A percentile compares a stretch with the other conserved stretches of the same genome.
phyloP scores from a whole-genome alignment of 2,797 vertebrate species.

The Paedocypris micromegethes region DNA sequence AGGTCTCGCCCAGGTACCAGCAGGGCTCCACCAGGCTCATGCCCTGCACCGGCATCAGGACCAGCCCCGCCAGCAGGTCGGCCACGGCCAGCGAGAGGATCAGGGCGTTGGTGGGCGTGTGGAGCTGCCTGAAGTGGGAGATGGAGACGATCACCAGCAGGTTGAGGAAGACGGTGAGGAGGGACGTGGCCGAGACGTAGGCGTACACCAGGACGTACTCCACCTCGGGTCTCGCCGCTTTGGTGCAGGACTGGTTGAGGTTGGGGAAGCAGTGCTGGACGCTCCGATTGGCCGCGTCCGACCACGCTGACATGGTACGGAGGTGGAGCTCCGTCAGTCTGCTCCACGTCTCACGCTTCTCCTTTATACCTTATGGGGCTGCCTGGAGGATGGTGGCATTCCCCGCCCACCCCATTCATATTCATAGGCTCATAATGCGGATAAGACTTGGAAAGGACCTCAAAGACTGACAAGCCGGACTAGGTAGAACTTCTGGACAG shows the following conservation, averaged over 20 bases:
- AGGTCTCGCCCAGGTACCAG: conserved; percentile 67
- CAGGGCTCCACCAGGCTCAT: conserved; percentile 64
- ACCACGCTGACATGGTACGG: too few relatives aligned
- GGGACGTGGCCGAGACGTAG: conserved; percentile 40
- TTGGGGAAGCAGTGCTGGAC: conserved; percentile 34
- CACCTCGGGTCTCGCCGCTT: not conserved
- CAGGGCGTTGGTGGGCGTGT: conserved; percentile 69
- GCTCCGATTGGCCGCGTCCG: not conserved
- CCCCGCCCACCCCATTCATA: too few relatives aligned
- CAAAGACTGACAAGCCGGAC: too few relatives aligned
- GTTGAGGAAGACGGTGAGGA: conserved; percentile 63
- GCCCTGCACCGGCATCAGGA: conserved; percentile 68
- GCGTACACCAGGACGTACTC: conserved; percentile 30
- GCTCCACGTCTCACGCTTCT: too few relatives aligned
- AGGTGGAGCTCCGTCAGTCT: too few relatives aligned
- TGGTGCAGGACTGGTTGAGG: conserved; percentile 28
- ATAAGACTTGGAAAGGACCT: too few relatives aligned
- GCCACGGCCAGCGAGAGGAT: conserved; percentile 68
- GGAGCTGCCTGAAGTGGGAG: conserved; percentile 70
- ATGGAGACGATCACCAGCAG: conserved; percentile 68
- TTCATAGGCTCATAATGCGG: too few relatives aligned
- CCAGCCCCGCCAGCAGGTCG: conserved; percentile 68
- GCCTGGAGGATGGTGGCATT: too few relatives aligned
- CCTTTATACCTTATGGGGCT: too few relatives aligned
- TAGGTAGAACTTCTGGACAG: too few relatives aligned